Base-by-base conservation (phyloP, 2,888 invertebrate species). In the Amphimallon solstitiale region DNA sequence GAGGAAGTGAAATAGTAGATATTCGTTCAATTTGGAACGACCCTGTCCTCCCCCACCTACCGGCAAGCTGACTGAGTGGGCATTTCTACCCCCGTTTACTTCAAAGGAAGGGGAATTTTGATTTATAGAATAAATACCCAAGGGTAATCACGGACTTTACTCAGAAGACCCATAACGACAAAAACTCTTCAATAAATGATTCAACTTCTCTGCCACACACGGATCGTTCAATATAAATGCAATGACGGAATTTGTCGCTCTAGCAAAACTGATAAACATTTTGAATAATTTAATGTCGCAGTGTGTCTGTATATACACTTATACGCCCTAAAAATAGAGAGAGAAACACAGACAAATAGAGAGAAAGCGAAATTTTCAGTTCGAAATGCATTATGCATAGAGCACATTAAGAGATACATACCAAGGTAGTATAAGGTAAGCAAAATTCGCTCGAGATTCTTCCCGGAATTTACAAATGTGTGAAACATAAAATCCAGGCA, bases 61-160 rank as follows among this genome's bases (percentile, higher is more conserved):
- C 21, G 23, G 17, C 21, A 56, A 40, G 40, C 56, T 21, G 56
- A 56, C 56, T 38, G 43, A 56, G 21, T 40, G 38, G 43, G 40
- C 40, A 40, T 56, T 40, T 40, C 56, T 21, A 56, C 56, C 56
- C 40, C 14, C 40, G 15, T 40, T 62, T 49, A 40, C 62, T 49
- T 62, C 49, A 49, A 62, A 62, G 62, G 40, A 40, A 56, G 56
- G 56, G 56, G 56, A 56, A 56, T 64, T 64, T 56, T 64, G 64
- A 64, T 64, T 64, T 64, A 64, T 64, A 64, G 64, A 64, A 64
- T 54, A 54, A 64, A 64, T 64, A 64, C 64, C 54, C 64, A 46
- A 54, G 64, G 64, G 64, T 64, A 64, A 64, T 64, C 64, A 64
- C 54, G 46, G 54, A 46, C 54, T 46, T 64, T 54, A 46, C 64